phyloP scores from a whole-genome alignment of 2,797 vertebrate genomes.

The Sebastolobus altivelis region DNA sequence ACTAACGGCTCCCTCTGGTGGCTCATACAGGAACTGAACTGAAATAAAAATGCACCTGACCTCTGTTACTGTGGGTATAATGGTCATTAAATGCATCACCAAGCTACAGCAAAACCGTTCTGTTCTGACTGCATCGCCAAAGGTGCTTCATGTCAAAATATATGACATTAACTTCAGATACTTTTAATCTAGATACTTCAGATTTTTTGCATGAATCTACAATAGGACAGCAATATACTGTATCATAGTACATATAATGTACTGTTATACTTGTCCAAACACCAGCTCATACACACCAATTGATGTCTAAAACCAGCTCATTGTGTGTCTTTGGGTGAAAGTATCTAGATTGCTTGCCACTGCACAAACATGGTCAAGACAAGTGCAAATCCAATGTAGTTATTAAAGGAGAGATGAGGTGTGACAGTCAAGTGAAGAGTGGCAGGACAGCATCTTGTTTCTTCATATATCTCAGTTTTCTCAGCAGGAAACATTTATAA shows the following conservation, averaged over 20 bases:
- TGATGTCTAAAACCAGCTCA: not conserved
- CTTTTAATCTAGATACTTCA: too few relatives aligned
- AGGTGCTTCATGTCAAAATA: not conserved
- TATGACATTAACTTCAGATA: not conserved
- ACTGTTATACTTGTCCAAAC: not conserved
- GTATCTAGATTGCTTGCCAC: not conserved
- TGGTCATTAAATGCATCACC: not conserved
- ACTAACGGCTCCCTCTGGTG: constrained; percentile 50
- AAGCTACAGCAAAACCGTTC: not conserved
- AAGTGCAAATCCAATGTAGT: not conserved
- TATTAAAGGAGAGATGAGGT: not conserved
- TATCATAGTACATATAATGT: not conserved
- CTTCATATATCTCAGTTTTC: not conserved
- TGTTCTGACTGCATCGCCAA: not conserved
- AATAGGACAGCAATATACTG: not conserved
- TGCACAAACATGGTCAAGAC: not conserved
- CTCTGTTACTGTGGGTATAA: too few relatives aligned
- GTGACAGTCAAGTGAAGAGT: not conserved
- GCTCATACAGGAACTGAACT: constrained; percentile 6
- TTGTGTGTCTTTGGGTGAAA: not conserved
- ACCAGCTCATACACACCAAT: not conserved
- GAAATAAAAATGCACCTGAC: not conserved
- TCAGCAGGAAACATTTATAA: too few relatives aligned
- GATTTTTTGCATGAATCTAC: not conserved
- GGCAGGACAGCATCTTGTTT: not conserved